Conservation (phyloP, 2,888 invertebrate species). For the Ptilodon capucinus region DNA sequence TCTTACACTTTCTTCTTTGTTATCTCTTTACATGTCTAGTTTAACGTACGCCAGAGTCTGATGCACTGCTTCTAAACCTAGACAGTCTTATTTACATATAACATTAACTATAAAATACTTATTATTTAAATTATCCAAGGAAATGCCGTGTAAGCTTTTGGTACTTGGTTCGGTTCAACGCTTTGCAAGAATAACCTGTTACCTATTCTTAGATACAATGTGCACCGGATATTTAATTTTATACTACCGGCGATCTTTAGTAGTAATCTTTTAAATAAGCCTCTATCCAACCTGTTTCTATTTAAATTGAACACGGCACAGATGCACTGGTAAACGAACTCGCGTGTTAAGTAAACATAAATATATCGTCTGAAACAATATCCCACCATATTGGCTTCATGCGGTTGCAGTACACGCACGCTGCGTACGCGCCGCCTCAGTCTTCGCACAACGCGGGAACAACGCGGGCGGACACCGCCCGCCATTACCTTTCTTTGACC, state of each 20-base stretch:
- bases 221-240: not conserved
- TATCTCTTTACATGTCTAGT: slow-evolving; percentile 27
- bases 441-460: slow-evolving; percentile 54
- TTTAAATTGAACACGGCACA: slow-evolving; percentile 43
- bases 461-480: slow-evolving; percentile 57
- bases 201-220: not conserved
- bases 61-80: not conserved
- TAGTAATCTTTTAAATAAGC: slow-evolving; percentile 19
- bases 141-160: not conserved
- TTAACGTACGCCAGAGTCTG: not conserved
- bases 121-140: not conserved
- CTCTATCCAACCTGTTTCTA: slow-evolving; percentile 34
- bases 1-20: slow-evolving; percentile 61
- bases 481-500: slow-evolving; percentile 21
- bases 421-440: slow-evolving; percentile 50
- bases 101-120: not conserved
- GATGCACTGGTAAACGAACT: slow-evolving; percentile 50
- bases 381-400: slow-evolving; percentile 45
- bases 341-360: slow-evolving; percentile 35
- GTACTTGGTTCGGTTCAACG: not conserved
- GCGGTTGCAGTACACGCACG: slow-evolving; percentile 41
- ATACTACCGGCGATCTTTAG: not conserved
- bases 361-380: slow-evolving; percentile 47
- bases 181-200: not conserved
- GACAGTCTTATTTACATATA: not conserved